phyloP scores from a whole-genome alignment of 2,797 vertebrate genomes.

The Ptychadena robeensis region DNA sequence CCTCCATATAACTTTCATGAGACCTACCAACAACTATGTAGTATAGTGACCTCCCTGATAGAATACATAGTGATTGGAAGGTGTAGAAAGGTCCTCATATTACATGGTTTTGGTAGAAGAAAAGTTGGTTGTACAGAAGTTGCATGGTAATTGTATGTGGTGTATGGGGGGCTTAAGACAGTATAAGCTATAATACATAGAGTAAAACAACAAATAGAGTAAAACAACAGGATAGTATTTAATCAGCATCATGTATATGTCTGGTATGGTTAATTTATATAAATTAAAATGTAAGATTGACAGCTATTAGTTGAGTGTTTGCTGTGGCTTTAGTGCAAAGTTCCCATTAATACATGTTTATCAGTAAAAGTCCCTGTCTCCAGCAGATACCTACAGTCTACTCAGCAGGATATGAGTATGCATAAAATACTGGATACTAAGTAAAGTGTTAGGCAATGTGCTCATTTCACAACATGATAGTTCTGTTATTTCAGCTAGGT shows the following conservation, averaged over 20 bases:
- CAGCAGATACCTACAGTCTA: neutral
- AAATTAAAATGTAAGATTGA: neutral
- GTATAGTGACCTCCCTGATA: no score
- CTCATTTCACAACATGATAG: neutral
- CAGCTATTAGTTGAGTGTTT: neutral
- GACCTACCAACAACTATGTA: no score
- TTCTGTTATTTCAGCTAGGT: neutral
- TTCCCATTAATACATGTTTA: neutral
- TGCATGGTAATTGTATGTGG: no score
- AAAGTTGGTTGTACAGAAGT: no score
- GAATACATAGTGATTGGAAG: no score
- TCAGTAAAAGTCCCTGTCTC: neutral
- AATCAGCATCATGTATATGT: neutral
- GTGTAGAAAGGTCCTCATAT: no score
- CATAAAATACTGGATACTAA: neutral
- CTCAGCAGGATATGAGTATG: constrained; percentile 10
- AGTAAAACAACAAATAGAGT: no score
- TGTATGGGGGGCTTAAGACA: no score
- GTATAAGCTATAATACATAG: no score
- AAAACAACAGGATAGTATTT: no score
- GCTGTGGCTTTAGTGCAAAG: neutral
- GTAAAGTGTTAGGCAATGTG: neutral
- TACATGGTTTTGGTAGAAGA: no score
- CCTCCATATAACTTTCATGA: no score
- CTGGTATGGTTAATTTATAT: neutral